phyloP scores from a whole-genome alignment of 1,140 invertebrate genomes.

The Idris sp. region DNA sequence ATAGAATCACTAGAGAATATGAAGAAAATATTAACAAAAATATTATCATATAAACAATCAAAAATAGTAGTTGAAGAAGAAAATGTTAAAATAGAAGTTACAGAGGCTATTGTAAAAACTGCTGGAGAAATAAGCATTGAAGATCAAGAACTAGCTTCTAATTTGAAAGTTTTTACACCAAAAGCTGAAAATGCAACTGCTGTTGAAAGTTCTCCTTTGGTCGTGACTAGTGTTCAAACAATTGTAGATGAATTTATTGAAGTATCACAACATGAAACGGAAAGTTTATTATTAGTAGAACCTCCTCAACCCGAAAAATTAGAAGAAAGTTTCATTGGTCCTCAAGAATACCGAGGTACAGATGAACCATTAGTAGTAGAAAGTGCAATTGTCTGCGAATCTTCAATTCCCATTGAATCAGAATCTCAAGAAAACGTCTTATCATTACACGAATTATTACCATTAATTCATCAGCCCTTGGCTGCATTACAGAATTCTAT shows the following conservation, averaged over 20 bases:
- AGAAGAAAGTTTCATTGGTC: neutral
- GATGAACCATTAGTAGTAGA: slow-evolving; percentile 34
- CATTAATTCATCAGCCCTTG: slow-evolving; percentile 63
- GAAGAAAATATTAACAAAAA: no score
- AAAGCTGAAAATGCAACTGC: slow-evolving; percentile 8
- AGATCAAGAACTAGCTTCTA: slow-evolving; percentile 12
- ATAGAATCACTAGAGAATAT: neutral
- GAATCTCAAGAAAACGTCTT: slow-evolving; percentile 40
- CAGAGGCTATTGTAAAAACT: neutral
- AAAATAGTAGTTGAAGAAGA: slow-evolving; percentile 59
- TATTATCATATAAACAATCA: neutral
- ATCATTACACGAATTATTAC: slow-evolving; percentile 54
- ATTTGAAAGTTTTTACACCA: slow-evolving; percentile 2
- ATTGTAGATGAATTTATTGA: slow-evolving; percentile 71
- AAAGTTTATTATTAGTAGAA: slow-evolving; percentile 63
- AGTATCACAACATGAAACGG: slow-evolving; percentile 67
- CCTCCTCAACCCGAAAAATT: neutral
- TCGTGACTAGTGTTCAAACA: slow-evolving; percentile 63
- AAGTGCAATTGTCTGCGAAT: slow-evolving; percentile 34
- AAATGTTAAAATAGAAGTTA: slow-evolving; percentile 22
- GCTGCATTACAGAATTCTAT: slow-evolving; percentile 65
- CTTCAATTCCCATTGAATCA: slow-evolving; percentile 10
- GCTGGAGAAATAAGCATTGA: slow-evolving; percentile 3
- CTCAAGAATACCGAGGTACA: neutral
- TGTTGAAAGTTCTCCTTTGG: slow-evolving; percentile 38